A percentile compares a stretch with the other conserved stretches of the same genome.
Conservation (phyloP, 1,140 invertebrate species). For the Drosophila ohnishii region DNA sequence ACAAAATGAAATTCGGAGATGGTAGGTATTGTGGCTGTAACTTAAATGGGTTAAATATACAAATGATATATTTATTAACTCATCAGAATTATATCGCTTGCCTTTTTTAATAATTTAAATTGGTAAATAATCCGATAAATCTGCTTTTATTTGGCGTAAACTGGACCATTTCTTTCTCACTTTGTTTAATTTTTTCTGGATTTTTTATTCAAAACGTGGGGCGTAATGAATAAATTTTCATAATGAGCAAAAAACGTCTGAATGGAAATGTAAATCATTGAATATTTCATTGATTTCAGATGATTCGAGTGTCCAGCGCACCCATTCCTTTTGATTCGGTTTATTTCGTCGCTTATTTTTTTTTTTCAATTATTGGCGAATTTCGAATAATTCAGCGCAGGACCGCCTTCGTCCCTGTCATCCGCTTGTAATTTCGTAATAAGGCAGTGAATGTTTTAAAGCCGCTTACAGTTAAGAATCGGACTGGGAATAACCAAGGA, state of each 20-base stretch:
- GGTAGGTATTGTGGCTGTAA: no score
- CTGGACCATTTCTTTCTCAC: constrained; percentile 7
- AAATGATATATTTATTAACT: background rate
- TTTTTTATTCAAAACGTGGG: constrained; percentile 19
- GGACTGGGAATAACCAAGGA: constrained; percentile 7
- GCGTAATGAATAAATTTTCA: constrained; percentile 36
- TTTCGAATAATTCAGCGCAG: constrained; percentile 61
- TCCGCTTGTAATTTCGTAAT: constrained; percentile 75
- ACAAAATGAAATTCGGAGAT: no score
- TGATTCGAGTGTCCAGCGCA: constrained; percentile 19
- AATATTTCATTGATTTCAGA: constrained; percentile 45
- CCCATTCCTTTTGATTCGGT: background rate
- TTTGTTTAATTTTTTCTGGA: constrained; percentile 1
- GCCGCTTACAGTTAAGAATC: constrained; percentile 68
- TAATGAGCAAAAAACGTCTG: constrained; percentile 34
- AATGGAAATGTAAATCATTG: constrained; percentile 23
- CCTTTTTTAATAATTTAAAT: constrained; percentile 16
- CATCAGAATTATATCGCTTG: background rate
- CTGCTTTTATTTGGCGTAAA: constrained; percentile 18
- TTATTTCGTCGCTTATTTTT: constrained; percentile 4
- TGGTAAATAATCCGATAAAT: constrained; percentile 10
- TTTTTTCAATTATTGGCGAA: constrained; percentile 59
- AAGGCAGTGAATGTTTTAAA: constrained; percentile 73
- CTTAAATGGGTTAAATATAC: no score
- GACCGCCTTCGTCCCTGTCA: constrained; percentile 57